Percentiles rank a stretch among this genome's conserved stretches.
Evolutionary conservation across 1,140 invertebrate species (phyloP).

Genomic region (Drosophila suzukii): DNA sequence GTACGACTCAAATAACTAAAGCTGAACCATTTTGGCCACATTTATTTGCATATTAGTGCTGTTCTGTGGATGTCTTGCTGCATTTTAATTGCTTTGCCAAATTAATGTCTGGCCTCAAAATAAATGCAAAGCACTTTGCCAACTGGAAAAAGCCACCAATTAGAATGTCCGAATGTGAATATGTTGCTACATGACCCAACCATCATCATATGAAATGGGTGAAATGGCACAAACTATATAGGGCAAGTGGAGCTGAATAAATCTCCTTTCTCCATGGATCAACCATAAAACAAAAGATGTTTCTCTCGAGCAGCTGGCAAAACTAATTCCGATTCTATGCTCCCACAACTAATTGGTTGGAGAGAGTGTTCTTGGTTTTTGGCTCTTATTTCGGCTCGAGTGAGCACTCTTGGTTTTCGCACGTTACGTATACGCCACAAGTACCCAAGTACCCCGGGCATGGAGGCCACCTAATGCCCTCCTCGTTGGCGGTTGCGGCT

Average conservation of each 20-base stretch:
- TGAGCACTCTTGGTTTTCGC: conserved; percentile 46
- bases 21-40: conserved; percentile 29
- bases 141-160: conserved; percentile 52
- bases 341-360: conserved; percentile 48
- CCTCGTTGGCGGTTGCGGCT: conserved; percentile 31
- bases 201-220: conserved; percentile 3
- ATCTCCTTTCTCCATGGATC: conserved; percentile 48
- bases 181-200: background rate
- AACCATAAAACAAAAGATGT: conserved; percentile 55
- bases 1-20: background rate
- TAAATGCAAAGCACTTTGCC: conserved; percentile 35
- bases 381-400: conserved; percentile 32
- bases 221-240: conserved; percentile 12
- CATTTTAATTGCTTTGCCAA: conserved; percentile 67
- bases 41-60: conserved; percentile 52
- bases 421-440: conserved; percentile 68
- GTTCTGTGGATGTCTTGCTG: conserved; percentile 2
- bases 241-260: conserved; percentile 23
- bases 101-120: conserved; percentile 56
- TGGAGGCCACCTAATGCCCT: background rate
- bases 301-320: conserved; percentile 15
- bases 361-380: conserved; percentile 17
- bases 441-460: conserved; percentile 39
- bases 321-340: conserved; percentile 46
- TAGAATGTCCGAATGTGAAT: conserved; percentile 24